These are phyloP conservation scores for Rhagonycha lutea DNA, from an alignment of 2,888 invertebrate genomes.

Conservation along the genomic window DNA sequence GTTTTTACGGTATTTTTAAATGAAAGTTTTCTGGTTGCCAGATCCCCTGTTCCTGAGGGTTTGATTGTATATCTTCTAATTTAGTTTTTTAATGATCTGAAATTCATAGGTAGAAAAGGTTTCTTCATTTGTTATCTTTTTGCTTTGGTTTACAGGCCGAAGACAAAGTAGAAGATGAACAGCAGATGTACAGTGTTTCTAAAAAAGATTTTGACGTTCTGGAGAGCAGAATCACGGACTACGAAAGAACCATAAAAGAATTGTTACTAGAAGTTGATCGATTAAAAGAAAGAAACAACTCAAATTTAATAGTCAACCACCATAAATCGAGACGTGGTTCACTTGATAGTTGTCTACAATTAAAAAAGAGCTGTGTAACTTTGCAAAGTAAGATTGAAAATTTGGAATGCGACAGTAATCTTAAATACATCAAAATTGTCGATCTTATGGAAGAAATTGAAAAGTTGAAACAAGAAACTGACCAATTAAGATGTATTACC, in stretches of 20 bases:
- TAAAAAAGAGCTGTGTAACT: neutral
- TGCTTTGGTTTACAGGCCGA: neutral
- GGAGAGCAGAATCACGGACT: neutral
- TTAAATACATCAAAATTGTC: conserved; percentile 11
- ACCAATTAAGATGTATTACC: too few relatives aligned
- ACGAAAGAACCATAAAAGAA: neutral
- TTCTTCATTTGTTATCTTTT: neutral
- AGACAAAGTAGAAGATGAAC: neutral
- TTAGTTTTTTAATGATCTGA: too few relatives aligned
- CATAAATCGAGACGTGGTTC: neutral
- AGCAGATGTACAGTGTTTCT: neutral
- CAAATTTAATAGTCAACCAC: neutral
- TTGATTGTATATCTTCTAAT: too few relatives aligned
- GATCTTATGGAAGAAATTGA: conserved; percentile 20
- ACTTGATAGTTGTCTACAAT: neutral
- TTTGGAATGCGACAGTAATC: conserved; percentile 7
- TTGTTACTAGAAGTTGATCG: neutral
- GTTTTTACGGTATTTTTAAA: neutral
- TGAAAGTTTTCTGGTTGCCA: neutral
- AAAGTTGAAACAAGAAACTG: neutral
- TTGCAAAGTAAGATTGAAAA: neutral
- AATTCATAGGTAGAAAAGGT: too few relatives aligned
- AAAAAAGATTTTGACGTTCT: neutral
- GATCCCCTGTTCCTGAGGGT: too few relatives aligned
- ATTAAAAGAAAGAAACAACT: neutral